A percentile compares a stretch with the other conserved stretches of the same genome.
phyloP scores from a whole-genome alignment of 2,888 invertebrate species.

The Platycheirus albimanus region DNA sequence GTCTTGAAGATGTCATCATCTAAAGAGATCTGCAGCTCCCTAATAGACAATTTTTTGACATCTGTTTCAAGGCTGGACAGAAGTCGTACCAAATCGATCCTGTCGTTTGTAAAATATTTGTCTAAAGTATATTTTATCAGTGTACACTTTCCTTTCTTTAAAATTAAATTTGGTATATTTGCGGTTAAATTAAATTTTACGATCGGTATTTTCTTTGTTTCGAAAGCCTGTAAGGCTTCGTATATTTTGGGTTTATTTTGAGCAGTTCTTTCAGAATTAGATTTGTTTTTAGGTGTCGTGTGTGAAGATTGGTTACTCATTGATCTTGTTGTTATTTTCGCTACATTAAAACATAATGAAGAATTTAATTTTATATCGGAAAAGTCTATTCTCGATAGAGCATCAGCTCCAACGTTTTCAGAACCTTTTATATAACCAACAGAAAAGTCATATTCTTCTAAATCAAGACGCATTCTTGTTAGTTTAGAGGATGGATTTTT shows the following conservation, averaged over 20 bases:
- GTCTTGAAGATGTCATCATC: background rate
- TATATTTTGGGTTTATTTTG: background rate
- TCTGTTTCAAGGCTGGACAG: background rate
- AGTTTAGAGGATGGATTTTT: slow-evolving; percentile 75
- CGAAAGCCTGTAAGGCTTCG: background rate
- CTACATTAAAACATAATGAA: background rate
- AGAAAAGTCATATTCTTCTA: slow-evolving; percentile 74
- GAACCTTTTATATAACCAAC: slow-evolving; percentile 73
- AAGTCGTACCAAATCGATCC: background rate
- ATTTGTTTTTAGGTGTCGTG: background rate
- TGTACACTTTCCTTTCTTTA: background rate
- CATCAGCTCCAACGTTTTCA: slow-evolving; percentile 63
- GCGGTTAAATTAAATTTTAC: background rate
- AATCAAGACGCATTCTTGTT: slow-evolving; percentile 75
- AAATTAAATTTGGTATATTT: background rate
- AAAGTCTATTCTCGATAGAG: slow-evolving; percentile 52
- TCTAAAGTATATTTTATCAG: background rate
- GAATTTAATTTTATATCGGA: background rate
- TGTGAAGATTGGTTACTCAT: background rate
- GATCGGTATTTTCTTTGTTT: background rate
- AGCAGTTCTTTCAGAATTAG: background rate
- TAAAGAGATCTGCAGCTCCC: slow-evolving; percentile 2
- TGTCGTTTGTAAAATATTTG: background rate
- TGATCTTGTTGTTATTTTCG: background rate
- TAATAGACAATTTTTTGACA: background rate